Percentiles rank a stretch among this genome's conserved stretches.
These are phyloP conservation scores for Sussaba pulchella DNA, from an alignment of 2,888 invertebrate species.

Conservation along the genomic window DNA sequence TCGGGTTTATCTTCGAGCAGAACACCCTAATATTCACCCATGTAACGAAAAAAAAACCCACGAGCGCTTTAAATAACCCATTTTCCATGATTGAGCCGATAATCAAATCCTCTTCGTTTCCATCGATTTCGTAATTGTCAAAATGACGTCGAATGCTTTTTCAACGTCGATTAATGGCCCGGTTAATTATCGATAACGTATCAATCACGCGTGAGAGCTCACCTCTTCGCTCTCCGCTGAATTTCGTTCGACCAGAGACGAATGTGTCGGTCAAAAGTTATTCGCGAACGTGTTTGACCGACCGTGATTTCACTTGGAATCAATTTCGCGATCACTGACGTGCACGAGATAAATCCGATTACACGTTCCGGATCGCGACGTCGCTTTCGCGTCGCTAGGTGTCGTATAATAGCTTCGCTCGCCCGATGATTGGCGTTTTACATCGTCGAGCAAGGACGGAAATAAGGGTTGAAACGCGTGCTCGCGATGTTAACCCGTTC, in stretches of 20 bases:
- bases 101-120: too few species aligned
- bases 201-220: conserved; percentile 38
- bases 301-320: neutral
- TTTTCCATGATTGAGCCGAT: too few species aligned
- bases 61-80: too few species aligned
- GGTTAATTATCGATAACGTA: neutral
- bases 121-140: too few species aligned
- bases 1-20: too few species aligned
- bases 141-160: neutral
- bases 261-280: conserved; percentile 16
- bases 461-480: conserved; percentile 28
- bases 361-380: neutral
- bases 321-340: conserved; percentile 27
- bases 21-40: too few species aligned
- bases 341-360: neutral
- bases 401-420: too few species aligned
- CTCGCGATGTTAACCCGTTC: conserved; percentile 15
- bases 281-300: neutral
- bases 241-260: conserved; percentile 3
- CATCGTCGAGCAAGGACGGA: conserved; percentile 35
- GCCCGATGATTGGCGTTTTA: conserved; percentile 54
- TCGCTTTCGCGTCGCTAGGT: neutral
- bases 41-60: too few species aligned
- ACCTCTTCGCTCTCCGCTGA: conserved; percentile 43
- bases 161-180: neutral